Evolutionary conservation across 2,888 invertebrate genomes (phyloP).

Genomic region (Malthinus seriepunctatus): DNA sequence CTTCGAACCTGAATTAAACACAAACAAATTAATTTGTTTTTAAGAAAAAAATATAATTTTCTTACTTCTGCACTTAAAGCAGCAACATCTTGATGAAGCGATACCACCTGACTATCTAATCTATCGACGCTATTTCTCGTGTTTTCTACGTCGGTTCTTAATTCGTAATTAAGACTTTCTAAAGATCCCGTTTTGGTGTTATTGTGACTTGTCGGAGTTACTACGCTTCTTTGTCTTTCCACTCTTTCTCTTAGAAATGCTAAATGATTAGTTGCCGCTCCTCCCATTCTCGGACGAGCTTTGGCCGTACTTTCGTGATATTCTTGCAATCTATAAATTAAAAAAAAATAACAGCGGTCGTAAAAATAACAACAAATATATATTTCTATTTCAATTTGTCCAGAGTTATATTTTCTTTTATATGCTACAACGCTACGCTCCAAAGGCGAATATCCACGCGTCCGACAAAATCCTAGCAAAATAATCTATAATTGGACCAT

Average conservation of each 20-base stretch:
- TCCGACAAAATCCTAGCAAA: too few species aligned
- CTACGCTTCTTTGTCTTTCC: slow-evolving; percentile 69
- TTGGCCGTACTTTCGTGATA: slow-evolving; percentile 43
- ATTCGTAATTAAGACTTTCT: slow-evolving; percentile 64
- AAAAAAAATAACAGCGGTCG: neutral
- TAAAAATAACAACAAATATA: too few species aligned
- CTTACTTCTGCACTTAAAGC: slow-evolving; percentile 80
- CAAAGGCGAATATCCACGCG: too few species aligned
- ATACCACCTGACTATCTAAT: slow-evolving; percentile 80
- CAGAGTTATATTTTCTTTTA: too few species aligned
- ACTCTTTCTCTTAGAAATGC: slow-evolving; percentile 66
- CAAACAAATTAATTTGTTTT: neutral
- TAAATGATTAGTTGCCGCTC: slow-evolving; percentile 52
- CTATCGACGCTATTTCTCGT: slow-evolving; percentile 64
- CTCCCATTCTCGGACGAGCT: slow-evolving; percentile 45
- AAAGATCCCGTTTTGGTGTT: slow-evolving; percentile 61
- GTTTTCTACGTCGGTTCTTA: slow-evolving; percentile 48
- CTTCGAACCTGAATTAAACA: slow-evolving; percentile 66
- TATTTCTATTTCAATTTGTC: too few species aligned
- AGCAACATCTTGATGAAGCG: slow-evolving; percentile 83
- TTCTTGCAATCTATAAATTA: slow-evolving; percentile 46
- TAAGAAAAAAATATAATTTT: neutral
- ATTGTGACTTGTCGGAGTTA: slow-evolving; percentile 54
- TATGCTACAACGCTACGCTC: too few species aligned
- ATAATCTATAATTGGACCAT: too few species aligned